Evolutionary conservation across 2,113 vertebrate species (phyloP), one percentile per base, ranked within the genome.

Genomic region (Anhinga anhinga): DNA sequence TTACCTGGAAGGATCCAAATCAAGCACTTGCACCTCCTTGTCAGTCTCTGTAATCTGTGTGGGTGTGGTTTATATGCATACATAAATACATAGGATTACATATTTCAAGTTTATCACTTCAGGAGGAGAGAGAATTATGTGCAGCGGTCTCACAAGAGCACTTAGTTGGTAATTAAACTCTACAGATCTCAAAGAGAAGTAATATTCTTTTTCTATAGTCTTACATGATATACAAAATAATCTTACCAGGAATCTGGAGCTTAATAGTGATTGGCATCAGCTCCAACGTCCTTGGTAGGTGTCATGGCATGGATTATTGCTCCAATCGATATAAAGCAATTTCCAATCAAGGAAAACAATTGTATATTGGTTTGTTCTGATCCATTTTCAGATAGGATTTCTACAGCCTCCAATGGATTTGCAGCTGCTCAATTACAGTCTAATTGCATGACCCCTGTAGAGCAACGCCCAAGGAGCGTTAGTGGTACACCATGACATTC

Each of bases 281-380:
- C 66, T 88, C 52, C 79, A 38, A 14, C 26, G 87, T 56, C 93
- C 81, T 91, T 92, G 61, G 10, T 34, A 40, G 76, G 32, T 80
- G 73, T 88, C 77, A 83, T 49, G 62, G 79, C 79, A 88, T 82
- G 59, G 86, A 88, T 86, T 88, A 81, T 93, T 91, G 9, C 55
- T 89, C 40, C 42, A 82, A 88, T 93, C 86, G 52, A 97, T 86
- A 66, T 13, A 82, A 78, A 95, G 34, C 23, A 67, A 90, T 96
- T 91, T 93, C 86, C 67, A 90, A 4, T 86, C 80, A 84, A 82
- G 82, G 49, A 50, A 82, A 91, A 90, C 61, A 89, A 81, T 26
- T 84, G 73, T 40, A 65, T 53, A 45, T 25, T 13, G 66, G 58
- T 77, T 92, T 93, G 55, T 77, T 86, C 74, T 91, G 73, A 81